Evolutionary conservation across 2,113 vertebrate species (phyloP).

Genomic region (Trochalopteron elliotii): DNA sequence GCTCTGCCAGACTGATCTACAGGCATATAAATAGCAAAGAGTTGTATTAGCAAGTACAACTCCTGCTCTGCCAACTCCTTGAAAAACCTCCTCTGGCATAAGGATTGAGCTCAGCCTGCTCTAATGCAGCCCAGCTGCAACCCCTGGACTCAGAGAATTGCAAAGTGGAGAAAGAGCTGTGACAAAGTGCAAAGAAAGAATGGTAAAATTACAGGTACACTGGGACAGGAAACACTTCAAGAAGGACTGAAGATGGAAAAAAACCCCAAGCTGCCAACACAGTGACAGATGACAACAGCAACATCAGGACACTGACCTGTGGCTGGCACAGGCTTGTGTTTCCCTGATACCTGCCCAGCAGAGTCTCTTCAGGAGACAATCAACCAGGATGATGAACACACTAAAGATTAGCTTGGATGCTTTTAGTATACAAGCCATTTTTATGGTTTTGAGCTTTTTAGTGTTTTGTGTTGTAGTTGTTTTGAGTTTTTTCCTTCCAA

Average conservation of each 20-base stretch:
- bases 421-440: background rate
- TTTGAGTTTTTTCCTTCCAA: background rate
- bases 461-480: background rate
- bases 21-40: background rate
- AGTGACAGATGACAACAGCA: background rate
- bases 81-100: background rate
- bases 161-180: background rate
- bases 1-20: constrained; percentile 32
- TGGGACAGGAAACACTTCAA: background rate
- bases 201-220: background rate
- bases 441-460: background rate
- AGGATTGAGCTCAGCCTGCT: background rate
- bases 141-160: background rate
- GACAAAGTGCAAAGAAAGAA: background rate
- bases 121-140: background rate
- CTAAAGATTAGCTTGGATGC: background rate
- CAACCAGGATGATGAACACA: background rate
- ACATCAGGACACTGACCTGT: background rate
- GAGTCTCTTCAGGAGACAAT: background rate
- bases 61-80: background rate
- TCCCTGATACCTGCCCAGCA: background rate
- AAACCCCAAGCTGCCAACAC: background rate
- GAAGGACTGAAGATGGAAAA: background rate
- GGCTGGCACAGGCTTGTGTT: background rate
- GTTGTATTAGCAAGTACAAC: background rate